These are phyloP conservation scores for Percina caprodes DNA, from an alignment of 2,113 vertebrate species.

Conservation along the genomic window DNA sequence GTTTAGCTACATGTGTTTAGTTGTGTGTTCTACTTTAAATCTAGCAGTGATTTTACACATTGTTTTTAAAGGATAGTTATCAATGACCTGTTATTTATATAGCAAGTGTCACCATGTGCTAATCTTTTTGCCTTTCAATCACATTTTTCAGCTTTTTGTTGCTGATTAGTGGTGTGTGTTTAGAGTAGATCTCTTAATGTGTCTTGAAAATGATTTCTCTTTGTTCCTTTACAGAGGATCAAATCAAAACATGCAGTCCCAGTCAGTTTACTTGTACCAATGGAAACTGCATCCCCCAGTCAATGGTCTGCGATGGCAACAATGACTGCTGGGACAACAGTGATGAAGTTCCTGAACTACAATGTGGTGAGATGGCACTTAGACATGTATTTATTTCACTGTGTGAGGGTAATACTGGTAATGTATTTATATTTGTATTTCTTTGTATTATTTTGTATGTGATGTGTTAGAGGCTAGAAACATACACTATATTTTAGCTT, in stretches of 20 bases:
- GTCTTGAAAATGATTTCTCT: neutral
- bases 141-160: neutral
- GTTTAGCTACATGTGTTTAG: neutral
- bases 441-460: neutral
- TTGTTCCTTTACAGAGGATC: constrained; percentile 65
- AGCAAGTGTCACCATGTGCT: neutral
- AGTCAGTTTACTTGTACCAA: constrained; percentile 80
- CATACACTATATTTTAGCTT: neutral
- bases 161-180: neutral
- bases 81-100: neutral
- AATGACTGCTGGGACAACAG: constrained; percentile 95
- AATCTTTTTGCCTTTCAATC: neutral
- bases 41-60: neutral
- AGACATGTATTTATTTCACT: neutral
- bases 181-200: neutral
- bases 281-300: constrained; percentile 79
- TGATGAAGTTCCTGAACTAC: constrained; percentile 88
- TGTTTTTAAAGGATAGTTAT: neutral
- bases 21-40: neutral
- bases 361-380: constrained; percentile 76
- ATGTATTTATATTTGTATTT: neutral
- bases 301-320: constrained; percentile 85
- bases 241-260: constrained; percentile 73
- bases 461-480: neutral
- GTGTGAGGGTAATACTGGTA: neutral